Evolutionary conservation across 2,888 invertebrate species (phyloP).

Genomic region (Hoplodrina ambigua): DNA sequence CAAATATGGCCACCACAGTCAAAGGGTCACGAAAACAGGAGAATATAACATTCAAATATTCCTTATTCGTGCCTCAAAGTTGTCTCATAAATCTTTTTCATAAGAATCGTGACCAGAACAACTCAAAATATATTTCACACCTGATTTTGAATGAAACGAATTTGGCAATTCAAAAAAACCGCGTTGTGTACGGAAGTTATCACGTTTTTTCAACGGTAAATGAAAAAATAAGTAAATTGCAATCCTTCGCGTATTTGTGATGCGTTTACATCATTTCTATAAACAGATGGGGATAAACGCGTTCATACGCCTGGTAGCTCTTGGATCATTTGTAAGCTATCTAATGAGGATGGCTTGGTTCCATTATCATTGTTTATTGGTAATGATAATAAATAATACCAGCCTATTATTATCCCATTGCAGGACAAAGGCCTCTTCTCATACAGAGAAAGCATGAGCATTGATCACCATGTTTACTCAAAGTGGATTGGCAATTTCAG

Average conservation of each 20-base stretch:
- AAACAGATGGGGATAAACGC: background rate
- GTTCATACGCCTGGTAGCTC: background rate
- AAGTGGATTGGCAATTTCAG: no score
- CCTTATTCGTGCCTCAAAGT: slow-evolving; percentile 31
- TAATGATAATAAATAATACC: no score
- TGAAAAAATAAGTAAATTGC: slow-evolving; percentile 25
- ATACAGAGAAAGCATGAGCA: no score
- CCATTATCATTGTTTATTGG: no score
- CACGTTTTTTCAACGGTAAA: slow-evolving; percentile 1
- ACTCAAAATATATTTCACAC: slow-evolving; percentile 49
- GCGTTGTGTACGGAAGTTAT: slow-evolving; percentile 34
- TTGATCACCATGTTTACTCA: no score
- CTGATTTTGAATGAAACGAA: slow-evolving; percentile 40
- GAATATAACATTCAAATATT: slow-evolving; percentile 40
- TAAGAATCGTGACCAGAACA: slow-evolving; percentile 50
- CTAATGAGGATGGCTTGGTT: no score
- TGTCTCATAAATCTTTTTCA: slow-evolving; percentile 46
- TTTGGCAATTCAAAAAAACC: slow-evolving; percentile 30
- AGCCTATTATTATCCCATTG: no score
- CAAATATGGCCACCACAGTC: slow-evolving; percentile 7
- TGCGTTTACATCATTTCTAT: slow-evolving; percentile 27
- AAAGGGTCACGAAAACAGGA: slow-evolving; percentile 36
- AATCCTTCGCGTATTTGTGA: slow-evolving; percentile 25
- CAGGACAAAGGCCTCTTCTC: no score
- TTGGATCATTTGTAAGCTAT: background rate